Conservation (phyloP, 2,888 invertebrate species). For the Oxycera nigricornis region DNA sequence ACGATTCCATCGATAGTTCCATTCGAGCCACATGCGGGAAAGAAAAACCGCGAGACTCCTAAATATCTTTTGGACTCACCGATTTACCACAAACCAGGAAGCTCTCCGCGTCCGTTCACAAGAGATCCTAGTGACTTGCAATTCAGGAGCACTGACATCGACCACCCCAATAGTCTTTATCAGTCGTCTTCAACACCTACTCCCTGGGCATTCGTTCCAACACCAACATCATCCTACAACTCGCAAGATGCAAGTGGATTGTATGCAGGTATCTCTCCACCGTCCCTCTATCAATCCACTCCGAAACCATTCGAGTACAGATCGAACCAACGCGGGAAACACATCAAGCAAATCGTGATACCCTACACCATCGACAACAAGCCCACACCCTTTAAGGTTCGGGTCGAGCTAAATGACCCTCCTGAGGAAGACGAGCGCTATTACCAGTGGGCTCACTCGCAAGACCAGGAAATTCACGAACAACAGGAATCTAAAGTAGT, state of each 20-base stretch:
- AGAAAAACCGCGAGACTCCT: constrained; percentile 57
- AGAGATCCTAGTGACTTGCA: constrained; percentile 57
- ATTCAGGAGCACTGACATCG: constrained; percentile 49
- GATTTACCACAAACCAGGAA: constrained; percentile 65
- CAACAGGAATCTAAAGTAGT: constrained; percentile 63
- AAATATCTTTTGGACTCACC: constrained; percentile 66
- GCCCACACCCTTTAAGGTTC: constrained; percentile 64
- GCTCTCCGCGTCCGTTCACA: constrained; percentile 66
- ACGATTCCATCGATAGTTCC: constrained; percentile 42
- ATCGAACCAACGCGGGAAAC: constrained; percentile 65
- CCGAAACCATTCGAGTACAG: constrained; percentile 16
- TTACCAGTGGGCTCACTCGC: constrained; percentile 54
- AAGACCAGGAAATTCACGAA: constrained; percentile 63
- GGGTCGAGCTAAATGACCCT: constrained; percentile 56
- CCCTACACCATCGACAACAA: constrained; percentile 75
- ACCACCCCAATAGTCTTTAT: constrained; percentile 41
- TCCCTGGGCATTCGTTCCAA: constrained; percentile 52
- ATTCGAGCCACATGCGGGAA: constrained; percentile 36
- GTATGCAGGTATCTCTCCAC: constrained; percentile 56
- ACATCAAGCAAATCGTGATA: constrained; percentile 82
- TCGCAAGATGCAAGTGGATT: constrained; percentile 59
- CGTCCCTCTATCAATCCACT: constrained; percentile 51
- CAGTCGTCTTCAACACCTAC: constrained; percentile 48
- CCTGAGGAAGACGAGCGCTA: constrained; percentile 51
- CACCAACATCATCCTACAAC: constrained; percentile 59